Percentiles rank a stretch among this genome's conserved stretches.
Evolutionary conservation across 2,797 vertebrate genomes (phyloP).

Genomic region (Anguilla anguilla): DNA sequence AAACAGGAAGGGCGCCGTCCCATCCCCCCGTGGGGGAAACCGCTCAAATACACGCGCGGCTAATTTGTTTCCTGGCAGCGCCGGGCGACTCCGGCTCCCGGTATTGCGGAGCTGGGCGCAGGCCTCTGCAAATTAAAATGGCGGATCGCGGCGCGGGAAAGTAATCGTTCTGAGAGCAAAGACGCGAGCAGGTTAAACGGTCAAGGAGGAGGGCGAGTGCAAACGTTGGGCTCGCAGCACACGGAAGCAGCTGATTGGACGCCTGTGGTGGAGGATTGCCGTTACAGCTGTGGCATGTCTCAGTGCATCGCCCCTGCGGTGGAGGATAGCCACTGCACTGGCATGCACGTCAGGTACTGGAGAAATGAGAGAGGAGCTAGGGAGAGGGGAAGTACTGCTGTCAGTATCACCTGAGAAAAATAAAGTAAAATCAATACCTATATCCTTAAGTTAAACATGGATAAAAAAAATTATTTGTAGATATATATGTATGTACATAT

Average conservation of each 20-base stretch:
- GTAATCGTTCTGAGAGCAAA: constrained; percentile 1
- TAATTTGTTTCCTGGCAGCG: not conserved
- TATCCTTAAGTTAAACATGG: constrained; percentile 46
- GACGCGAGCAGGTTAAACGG: not conserved
- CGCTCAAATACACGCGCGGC: not conserved
- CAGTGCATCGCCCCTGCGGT: not conserved
- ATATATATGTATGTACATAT: not conserved
- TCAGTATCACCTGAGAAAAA: constrained; percentile 52
- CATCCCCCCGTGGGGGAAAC: not conserved
- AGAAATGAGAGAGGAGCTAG: not conserved
- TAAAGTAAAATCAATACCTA: constrained; percentile 53
- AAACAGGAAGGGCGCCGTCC: not conserved
- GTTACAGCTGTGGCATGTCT: not conserved
- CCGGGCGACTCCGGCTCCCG: not conserved
- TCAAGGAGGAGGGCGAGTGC: not conserved
- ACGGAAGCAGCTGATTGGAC: not conserved
- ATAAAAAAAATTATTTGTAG: constrained; percentile 39
- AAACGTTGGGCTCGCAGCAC: not conserved
- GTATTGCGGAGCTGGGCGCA: not conserved
- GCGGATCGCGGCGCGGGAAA: not conserved
- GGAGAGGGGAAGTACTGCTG: constrained; percentile 38
- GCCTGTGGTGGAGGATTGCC: too few species aligned
- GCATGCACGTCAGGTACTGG: not conserved
- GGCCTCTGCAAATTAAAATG: constrained; percentile 9
- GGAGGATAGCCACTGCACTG: not conserved